Percentiles rank a stretch among this genome's conserved stretches.
Evolutionary conservation across 2,797 vertebrate species (phyloP).

Genomic region (Petrocephalus schoutedeni): DNA sequence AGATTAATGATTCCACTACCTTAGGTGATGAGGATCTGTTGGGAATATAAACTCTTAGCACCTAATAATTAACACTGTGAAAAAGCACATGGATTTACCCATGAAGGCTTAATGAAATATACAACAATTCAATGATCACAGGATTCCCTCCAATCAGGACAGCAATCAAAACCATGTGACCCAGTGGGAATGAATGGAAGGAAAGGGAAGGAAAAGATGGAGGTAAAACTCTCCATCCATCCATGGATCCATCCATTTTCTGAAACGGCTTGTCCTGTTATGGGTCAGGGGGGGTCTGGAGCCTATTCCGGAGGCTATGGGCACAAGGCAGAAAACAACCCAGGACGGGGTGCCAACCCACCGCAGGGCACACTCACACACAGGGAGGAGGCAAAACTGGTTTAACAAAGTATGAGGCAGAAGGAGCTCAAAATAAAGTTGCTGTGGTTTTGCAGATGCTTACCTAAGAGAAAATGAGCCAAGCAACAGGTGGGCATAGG

Average conservation of each 20-base stretch:
- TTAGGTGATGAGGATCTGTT: neutral
- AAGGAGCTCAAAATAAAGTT: neutral
- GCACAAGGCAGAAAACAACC: no score
- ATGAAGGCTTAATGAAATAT: neutral
- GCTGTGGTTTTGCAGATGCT: neutral
- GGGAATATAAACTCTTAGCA: neutral
- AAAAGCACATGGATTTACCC: neutral
- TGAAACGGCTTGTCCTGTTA: no score
- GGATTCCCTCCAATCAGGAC: neutral
- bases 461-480: neutral
- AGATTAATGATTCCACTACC: neutral
- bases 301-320: no score
- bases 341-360: no score
- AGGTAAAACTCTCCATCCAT: neutral
- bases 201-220: neutral
- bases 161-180: neutral
- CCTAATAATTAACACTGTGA: neutral
- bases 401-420: neutral
- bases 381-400: neutral
- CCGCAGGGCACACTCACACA: no score
- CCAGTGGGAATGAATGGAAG: neutral
- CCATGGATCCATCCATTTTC: no score
- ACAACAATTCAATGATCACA: neutral
- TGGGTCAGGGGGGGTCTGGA: no score
- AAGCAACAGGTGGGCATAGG: neutral